Evolutionary conservation across 2,888 invertebrate genomes (phyloP).

Genomic region (Parnassius glacialis): DNA sequence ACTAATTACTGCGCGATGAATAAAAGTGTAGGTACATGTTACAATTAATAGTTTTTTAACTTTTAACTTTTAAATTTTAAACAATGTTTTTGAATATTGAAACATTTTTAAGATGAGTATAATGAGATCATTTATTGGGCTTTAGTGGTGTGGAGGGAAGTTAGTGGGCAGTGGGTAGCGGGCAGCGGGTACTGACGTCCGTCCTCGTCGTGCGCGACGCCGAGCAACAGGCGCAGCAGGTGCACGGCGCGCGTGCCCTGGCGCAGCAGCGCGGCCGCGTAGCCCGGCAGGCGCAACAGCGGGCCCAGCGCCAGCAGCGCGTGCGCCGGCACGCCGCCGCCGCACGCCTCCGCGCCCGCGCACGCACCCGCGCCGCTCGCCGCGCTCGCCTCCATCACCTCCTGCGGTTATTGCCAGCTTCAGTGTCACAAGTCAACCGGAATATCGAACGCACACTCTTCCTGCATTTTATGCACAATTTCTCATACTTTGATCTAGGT

Average conservation of each 20-base stretch:
- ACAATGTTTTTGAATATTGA: too few relatives aligned
- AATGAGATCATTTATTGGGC: too few relatives aligned
- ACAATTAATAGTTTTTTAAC: too few relatives aligned
- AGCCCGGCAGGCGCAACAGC: constrained; percentile 93
- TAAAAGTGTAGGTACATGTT: too few relatives aligned
- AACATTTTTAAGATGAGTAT: too few relatives aligned
- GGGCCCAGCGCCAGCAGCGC: constrained; percentile 94
- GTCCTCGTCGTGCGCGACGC: constrained; percentile 95
- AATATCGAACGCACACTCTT: too few relatives aligned
- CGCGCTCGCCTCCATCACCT: constrained; percentile 62
- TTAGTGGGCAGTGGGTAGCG: neutral
- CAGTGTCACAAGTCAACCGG: too few relatives aligned
- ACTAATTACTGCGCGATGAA: too few relatives aligned
- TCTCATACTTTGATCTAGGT: too few relatives aligned
- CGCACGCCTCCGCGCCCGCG: constrained; percentile 50
- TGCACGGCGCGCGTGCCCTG: constrained; percentile 93
- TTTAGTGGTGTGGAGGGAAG: too few relatives aligned
- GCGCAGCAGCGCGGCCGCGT: constrained; percentile 92
- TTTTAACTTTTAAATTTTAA: too few relatives aligned
- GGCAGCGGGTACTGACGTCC: constrained; percentile 82
- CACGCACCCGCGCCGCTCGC: constrained; percentile 41
- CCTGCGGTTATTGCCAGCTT: constrained; percentile 39
- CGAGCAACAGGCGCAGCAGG: constrained; percentile 91
- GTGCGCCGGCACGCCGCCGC: constrained; percentile 88
- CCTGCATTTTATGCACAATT: too few relatives aligned